Conservation (phyloP, 2,797 vertebrate species). For the Micrastur ruficollis region DNA sequence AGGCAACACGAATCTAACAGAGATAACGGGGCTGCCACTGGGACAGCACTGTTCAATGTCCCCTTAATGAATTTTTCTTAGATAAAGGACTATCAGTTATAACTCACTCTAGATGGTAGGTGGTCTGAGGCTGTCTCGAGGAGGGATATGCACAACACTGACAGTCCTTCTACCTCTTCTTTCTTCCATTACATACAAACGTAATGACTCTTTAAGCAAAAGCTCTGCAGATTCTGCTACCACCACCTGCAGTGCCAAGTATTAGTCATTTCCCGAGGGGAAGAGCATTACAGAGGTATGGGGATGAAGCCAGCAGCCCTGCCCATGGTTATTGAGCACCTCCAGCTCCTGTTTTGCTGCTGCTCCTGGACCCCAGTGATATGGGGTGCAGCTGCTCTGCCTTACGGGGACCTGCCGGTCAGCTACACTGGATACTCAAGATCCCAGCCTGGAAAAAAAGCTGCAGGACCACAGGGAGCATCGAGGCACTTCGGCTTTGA, state of each 20-base stretch:
- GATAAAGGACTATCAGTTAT: background rate
- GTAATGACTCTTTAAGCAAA: background rate
- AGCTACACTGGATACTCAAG: background rate
- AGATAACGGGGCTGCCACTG: rapidly evolving
- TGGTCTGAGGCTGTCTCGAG: rapidly evolving
- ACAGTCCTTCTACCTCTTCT: background rate
- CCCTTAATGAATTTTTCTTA: background rate
- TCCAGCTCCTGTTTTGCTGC: background rate
- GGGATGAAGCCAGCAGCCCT: background rate
- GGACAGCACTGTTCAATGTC: background rate
- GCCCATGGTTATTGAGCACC: rapidly evolving
- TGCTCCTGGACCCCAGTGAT: background rate
- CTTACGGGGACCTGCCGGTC: rapidly evolving
- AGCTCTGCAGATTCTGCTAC: background rate
- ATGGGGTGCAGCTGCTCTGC: background rate
- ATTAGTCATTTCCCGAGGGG: background rate
- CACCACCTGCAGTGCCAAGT: rapidly evolving
- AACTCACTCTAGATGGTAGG: background rate
- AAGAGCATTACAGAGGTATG: background rate
- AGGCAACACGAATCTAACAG: background rate
- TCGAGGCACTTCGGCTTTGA: background rate
- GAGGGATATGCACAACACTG: rapidly evolving
- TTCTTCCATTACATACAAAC: rapidly evolving
- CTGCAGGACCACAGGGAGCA: background rate
- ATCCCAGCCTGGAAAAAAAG: background rate